Evolutionary conservation across 1,140 invertebrate genomes (phyloP), one percentile per base, ranked within the genome.

Genomic region (Nilaparvata lugens): DNA sequence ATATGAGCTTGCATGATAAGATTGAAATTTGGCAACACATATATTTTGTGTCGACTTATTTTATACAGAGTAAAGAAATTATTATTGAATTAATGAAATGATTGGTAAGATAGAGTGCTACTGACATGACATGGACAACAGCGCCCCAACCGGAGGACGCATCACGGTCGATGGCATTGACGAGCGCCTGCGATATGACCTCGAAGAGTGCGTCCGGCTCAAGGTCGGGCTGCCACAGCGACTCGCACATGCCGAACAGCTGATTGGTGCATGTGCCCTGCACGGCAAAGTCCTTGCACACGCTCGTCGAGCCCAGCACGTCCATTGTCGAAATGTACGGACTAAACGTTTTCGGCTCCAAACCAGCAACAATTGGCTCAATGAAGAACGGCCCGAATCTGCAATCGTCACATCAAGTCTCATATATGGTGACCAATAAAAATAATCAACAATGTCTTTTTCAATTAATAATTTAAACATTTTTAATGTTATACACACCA

Each of bases 71-170:
- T n/a, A n/a, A n/a, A n/a, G n/a, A n/a, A n/a, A n/a, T n/a, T n/a
- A n/a, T n/a, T n/a, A n/a, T n/a, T 28, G 28, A 28, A 28, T 28
- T 4, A 28, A 28, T 28, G n/a, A n/a, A n/a, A 28, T 28, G 28
- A 9, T 28, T 4, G 28, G 3, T 28, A n/a, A 53, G 18, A 52
- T 14, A 23, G 24, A 42, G 54, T 60, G 42, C 63, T 66, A 76
- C 80, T 83, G 76, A 90, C 87, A 99, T 95, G 58, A 99, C 86
- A 72, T 98, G 89, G 55, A 99, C 95, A 52, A 93, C 82, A 14
- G 89, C 95, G 63, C 97, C 97, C 95, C 95, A 98, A 71, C 97
- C 97, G 68, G 95, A 96, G 67, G 93, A 86, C 52, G 96, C 95
- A 81, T 99, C 97, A 69, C 97, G 82, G 75, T 99, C 96, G 65